Conservation (phyloP, 2,888 invertebrate genomes). For the Nomada goodeniana region DNA sequence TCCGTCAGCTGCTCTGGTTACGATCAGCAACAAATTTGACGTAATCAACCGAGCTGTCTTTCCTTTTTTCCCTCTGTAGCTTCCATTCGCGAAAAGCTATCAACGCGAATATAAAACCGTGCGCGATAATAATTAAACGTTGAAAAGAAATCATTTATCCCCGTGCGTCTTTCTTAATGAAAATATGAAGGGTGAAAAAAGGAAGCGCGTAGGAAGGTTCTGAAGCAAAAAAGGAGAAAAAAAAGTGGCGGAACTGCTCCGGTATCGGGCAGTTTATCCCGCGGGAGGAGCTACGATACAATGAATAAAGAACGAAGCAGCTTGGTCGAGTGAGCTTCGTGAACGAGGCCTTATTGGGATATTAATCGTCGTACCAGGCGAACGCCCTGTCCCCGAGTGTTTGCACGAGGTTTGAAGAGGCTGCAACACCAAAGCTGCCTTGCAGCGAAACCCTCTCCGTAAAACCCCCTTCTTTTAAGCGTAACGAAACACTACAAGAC, state of each 20-base stretch:
- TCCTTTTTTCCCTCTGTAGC: neutral
- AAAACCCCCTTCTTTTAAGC: constrained; percentile 72
- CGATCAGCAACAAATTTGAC: constrained; percentile 68
- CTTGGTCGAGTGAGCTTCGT: constrained; percentile 56
- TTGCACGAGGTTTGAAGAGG: constrained; percentile 76
- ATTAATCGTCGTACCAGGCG: constrained; percentile 75
- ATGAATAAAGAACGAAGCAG: constrained; percentile 74
- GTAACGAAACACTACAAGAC: constrained; percentile 79
- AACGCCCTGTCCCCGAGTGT: constrained; percentile 73
- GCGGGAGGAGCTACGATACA: constrained; percentile 59
- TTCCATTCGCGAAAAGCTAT: neutral
- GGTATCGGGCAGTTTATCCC: constrained; percentile 67
- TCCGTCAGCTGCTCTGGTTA: constrained; percentile 69
- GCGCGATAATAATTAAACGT: neutral
- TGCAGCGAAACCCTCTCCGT: constrained; percentile 59
- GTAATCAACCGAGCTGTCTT: constrained; percentile 25
- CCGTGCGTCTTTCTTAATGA: neutral
- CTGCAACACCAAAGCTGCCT: constrained; percentile 73
- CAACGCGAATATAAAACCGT: neutral
- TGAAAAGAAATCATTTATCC: neutral
- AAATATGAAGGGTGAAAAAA: neutral
- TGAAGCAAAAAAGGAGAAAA: neutral
- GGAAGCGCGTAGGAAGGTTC: neutral
- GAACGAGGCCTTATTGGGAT: constrained; percentile 73
- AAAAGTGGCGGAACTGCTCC: constrained; percentile 45